Conservation (phyloP, 2,113 vertebrate genomes). For the Gambusia holbrooki region DNA sequence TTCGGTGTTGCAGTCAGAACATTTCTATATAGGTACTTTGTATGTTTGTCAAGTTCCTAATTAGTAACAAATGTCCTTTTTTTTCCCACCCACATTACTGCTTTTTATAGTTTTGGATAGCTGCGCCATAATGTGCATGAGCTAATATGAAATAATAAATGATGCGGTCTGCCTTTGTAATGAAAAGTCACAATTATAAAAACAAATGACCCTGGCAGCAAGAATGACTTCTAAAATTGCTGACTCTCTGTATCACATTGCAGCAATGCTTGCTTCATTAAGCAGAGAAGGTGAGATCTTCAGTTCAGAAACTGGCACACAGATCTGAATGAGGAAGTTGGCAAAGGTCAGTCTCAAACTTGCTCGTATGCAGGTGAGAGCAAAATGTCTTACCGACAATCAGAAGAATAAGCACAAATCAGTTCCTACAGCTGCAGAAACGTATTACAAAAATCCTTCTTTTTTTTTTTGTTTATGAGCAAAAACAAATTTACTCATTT, state of each 20-base stretch:
- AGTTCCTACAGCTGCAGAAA: background rate
- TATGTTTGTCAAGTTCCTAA: background rate
- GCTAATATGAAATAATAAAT: slow-evolving; percentile 27
- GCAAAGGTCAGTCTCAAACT: slow-evolving; percentile 71
- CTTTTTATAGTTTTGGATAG: background rate
- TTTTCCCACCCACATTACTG: background rate
- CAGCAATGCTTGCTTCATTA: slow-evolving; percentile 67
- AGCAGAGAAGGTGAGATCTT: slow-evolving; percentile 68
- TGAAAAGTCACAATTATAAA: slow-evolving; percentile 68
- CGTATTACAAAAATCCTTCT: background rate
- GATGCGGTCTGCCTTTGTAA: slow-evolving; percentile 34
- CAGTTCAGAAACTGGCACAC: slow-evolving; percentile 46
- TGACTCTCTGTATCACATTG: slow-evolving; percentile 44
- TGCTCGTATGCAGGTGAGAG: slow-evolving; percentile 16
- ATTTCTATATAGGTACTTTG: background rate
- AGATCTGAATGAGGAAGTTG: slow-evolving; percentile 47
- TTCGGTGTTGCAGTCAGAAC: background rate
- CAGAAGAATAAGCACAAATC: slow-evolving; percentile 26
- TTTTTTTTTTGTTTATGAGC: background rate
- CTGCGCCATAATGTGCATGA: background rate
- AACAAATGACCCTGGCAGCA: slow-evolving; percentile 62
- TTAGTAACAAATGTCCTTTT: background rate
- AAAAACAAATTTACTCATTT: background rate
- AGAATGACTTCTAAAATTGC: slow-evolving; percentile 66
- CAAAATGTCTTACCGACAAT: slow-evolving; percentile 25